phyloP scores from a whole-genome alignment of 2,797 vertebrate species.

The Brachyrhaphis roseni region DNA sequence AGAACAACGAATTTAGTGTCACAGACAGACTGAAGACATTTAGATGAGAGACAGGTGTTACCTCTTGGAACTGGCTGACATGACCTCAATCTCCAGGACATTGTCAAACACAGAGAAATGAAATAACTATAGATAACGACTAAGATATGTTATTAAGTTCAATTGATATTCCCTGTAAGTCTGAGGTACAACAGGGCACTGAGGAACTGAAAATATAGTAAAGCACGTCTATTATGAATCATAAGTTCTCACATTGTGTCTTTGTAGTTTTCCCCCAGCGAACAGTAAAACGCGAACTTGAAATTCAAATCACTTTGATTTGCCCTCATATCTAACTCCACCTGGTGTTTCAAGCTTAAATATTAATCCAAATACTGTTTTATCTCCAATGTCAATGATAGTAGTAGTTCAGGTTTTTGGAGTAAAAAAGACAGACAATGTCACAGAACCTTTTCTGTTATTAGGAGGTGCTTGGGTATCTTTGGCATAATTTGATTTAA shows the following conservation, averaged over 20 bases:
- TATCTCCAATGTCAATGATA: constrained; percentile 30
- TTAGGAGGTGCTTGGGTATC: neutral
- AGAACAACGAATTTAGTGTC: constrained; percentile 61
- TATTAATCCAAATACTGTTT: constrained; percentile 40
- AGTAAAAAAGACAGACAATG: constrained; percentile 17
- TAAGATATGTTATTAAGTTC: constrained; percentile 30
- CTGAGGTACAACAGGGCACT: neutral
- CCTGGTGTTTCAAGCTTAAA: constrained; percentile 13
- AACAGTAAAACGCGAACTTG: constrained; percentile 9
- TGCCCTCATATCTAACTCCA: constrained; percentile 11
- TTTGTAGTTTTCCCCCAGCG: neutral
- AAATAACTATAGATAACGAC: constrained; percentile 7
- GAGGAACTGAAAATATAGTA: constrained; percentile 6
- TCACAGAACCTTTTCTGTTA: neutral
- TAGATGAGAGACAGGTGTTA: constrained; percentile 56
- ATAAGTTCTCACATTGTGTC: neutral
- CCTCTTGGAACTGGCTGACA: constrained; percentile 26
- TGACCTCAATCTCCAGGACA: constrained; percentile 4
- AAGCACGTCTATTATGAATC: neutral
- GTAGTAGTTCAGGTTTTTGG: constrained; percentile 14
- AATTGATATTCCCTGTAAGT: neutral
- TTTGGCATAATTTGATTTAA: constrained; percentile 21
- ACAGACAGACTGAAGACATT: constrained; percentile 52
- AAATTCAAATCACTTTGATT: constrained; percentile 25
- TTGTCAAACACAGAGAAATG: neutral